Conservation (phyloP, 2,888 invertebrate genomes). For the Calliopum simillimum region DNA sequence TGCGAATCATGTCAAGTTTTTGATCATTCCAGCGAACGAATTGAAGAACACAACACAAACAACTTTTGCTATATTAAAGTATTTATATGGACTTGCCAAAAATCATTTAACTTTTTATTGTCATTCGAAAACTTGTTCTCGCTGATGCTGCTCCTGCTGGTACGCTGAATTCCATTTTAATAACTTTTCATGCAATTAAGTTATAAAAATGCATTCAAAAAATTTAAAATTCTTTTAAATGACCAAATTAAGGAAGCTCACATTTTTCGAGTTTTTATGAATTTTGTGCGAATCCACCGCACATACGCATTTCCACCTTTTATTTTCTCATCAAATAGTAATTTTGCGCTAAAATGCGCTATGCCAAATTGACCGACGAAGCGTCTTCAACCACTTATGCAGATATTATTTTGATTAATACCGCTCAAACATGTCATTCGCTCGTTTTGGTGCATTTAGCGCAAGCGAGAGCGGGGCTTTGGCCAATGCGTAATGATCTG, state of each 20-base stretch:
- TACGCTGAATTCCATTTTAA: conserved; percentile 9
- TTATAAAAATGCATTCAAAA: conserved; percentile 39
- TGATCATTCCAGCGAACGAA: too few species aligned
- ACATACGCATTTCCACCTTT: conserved; percentile 54
- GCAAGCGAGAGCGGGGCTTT: too few species aligned
- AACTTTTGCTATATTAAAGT: too few species aligned
- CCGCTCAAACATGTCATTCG: conserved; percentile 65
- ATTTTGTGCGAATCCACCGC: conserved; percentile 1
- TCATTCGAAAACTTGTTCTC: conserved; percentile 1
- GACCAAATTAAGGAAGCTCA: conserved; percentile 25
- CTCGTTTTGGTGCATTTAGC: conserved; percentile 65
- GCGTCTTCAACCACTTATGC: conserved; percentile 62
- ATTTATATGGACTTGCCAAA: not conserved
- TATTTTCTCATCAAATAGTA: conserved; percentile 67
- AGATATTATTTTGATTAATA: conserved; percentile 67
- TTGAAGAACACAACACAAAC: too few species aligned
- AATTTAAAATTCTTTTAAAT: not conserved
- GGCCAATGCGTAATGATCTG: conserved; percentile 53
- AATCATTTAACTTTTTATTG: conserved; percentile 38
- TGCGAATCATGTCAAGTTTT: too few species aligned
- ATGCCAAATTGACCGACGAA: conserved; percentile 44
- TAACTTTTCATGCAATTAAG: conserved; percentile 44
- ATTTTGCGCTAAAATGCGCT: conserved; percentile 56
- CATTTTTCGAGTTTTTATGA: not conserved
- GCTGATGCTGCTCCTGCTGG: conserved; percentile 28